Evolutionary conservation across 2,888 invertebrate species (phyloP), one percentile per base, ranked within the genome.

Genomic region (Lacanobia wlatinum): DNA sequence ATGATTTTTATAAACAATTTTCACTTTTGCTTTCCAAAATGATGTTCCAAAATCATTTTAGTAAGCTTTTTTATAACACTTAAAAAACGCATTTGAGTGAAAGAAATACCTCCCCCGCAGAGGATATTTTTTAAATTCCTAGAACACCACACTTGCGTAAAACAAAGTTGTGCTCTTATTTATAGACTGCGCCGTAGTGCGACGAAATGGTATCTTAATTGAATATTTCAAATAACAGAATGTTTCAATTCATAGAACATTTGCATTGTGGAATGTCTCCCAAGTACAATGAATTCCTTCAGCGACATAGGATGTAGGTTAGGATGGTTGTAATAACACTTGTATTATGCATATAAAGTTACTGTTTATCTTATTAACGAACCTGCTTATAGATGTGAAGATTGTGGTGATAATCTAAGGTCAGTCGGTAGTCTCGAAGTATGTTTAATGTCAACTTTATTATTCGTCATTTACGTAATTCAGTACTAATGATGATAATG

Each of bases 401-500:
- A 88, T 87, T 86, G 84, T 85, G 78, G 73, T 82, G 80, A 64
- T 85, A 81, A 80, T 82, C 84, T 88, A 84, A 89, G 89, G 90
- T 87, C 90, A 88, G 83, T 86, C 71, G 83, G 82, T 84, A 80
- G 78, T 76, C 70, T 72, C 78, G 46, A 48, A 78, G 74, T 77
- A 67, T 73, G 76, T 84, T 72, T 81, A 82, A 84, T 86, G 76
- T 73, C 78, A 87, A 83, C 78, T 87, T 85, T 89, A 88, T 87
- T 80, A 79, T 82, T 81, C 55, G 80, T 61, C 76, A 76, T 87
- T 89, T 88, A 85, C 86, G 85, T 87, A 87, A 88, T 88, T 78
- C 76, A 77, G 72, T 73, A 76, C 84, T 88, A 82, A 84, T 86
- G 69, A 87, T 86, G 76, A 82, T 87, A 85, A 87, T 84, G 38